Evolutionary conservation across 1,140 invertebrate genomes (phyloP).

Genomic region (Drosophila jambulina): DNA sequence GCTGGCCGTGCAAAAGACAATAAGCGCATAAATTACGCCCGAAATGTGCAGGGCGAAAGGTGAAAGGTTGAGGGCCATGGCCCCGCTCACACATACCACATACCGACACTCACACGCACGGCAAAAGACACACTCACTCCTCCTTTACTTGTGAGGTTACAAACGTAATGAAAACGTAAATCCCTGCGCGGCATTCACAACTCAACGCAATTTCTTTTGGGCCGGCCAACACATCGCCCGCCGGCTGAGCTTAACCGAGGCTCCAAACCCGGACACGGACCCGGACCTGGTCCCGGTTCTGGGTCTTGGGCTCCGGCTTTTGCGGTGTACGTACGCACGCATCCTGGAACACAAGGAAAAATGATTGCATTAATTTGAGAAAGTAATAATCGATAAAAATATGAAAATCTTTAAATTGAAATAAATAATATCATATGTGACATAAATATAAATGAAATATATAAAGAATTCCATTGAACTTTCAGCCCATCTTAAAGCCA

Average conservation of each 20-base stretch:
- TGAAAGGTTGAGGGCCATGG: slow-evolving; percentile 22
- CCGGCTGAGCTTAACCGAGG: slow-evolving; percentile 59
- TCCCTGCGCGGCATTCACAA: slow-evolving; percentile 80
- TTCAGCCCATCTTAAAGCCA: too few species aligned
- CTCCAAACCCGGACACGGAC: slow-evolving; percentile 15
- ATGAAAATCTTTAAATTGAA: not conserved
- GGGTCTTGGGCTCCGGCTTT: slow-evolving; percentile 26
- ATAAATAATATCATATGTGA: not conserved
- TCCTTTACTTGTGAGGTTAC: slow-evolving; percentile 49
- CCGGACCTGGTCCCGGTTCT: slow-evolving; percentile 3
- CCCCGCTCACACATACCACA: slow-evolving; percentile 22
- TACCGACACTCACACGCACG: slow-evolving; percentile 18
- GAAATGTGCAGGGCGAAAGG: slow-evolving; percentile 57
- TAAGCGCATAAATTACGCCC: slow-evolving; percentile 81
- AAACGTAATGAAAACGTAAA: slow-evolving; percentile 83
- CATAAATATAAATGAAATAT: too few species aligned
- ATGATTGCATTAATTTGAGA: too few species aligned
- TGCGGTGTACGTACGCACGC: slow-evolving; percentile 36
- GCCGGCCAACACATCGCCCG: slow-evolving; percentile 41
- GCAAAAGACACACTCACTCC: slow-evolving; percentile 23
- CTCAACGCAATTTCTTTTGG: slow-evolving; percentile 74
- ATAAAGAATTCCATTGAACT: not conserved
- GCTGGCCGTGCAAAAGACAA: slow-evolving; percentile 59
- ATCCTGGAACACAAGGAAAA: slow-evolving; percentile 12
- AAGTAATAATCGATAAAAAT: too few species aligned